These are phyloP conservation scores for Patiria miniata DNA, from an alignment of 35 echinoderm and acorn worm genomes.

Conservation along the genomic window DNA sequence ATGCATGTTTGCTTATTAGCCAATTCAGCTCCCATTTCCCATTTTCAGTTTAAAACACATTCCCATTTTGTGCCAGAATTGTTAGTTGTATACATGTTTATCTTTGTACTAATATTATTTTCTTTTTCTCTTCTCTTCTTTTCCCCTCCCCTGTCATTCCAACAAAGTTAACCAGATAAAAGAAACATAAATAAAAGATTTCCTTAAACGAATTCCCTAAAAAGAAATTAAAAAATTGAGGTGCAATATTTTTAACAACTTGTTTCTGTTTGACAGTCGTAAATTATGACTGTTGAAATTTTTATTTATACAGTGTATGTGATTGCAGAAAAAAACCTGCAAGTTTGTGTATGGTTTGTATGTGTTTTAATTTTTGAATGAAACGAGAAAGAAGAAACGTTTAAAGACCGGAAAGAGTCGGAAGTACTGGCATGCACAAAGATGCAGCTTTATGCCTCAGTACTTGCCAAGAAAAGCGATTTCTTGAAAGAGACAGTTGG, in stretches of 20 bases:
- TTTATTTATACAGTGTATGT: conserved; percentile 22
- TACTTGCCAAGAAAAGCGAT: not conserved
- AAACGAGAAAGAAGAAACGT: conserved; percentile 23
- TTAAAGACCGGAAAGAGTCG: not conserved
- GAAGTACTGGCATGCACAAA: not conserved
- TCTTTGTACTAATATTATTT: conserved; percentile 21
- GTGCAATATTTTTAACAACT: not conserved
- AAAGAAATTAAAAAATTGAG: not conserved
- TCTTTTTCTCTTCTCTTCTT: conserved; percentile 26
- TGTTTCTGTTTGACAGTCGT: conserved; percentile 9
- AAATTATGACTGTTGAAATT: conserved; percentile 29
- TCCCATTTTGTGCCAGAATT: too few species aligned
- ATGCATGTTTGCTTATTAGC: too few species aligned
- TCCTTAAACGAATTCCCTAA: not conserved
- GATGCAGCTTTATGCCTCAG: not conserved
- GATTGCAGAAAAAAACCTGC: not conserved
- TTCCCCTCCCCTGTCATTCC: not conserved
- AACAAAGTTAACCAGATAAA: not conserved
- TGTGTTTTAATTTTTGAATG: conserved; percentile 24
- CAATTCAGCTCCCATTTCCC: too few species aligned
- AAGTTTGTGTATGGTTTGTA: conserved; percentile 23
- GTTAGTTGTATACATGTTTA: too few species aligned
- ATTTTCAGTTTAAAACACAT: too few species aligned
- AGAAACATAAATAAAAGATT: not conserved
- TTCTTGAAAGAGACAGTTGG: too few species aligned